These are phyloP conservation scores for Elaphurus davidianus DNA, from an alignment of 2,113 vertebrate genomes.

Conservation along the genomic window DNA sequence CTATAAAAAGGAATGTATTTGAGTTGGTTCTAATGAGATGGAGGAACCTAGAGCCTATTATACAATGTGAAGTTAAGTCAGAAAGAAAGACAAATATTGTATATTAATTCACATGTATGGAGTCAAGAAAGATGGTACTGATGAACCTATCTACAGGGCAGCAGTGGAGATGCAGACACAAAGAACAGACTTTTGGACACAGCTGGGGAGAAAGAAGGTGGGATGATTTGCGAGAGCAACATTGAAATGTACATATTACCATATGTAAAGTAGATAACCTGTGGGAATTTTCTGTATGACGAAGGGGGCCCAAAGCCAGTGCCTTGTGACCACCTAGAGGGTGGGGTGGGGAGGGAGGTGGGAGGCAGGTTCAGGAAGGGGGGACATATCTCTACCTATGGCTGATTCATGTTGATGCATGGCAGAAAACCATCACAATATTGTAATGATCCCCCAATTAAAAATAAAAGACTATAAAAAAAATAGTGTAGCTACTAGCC, in stretches of 20 bases:
- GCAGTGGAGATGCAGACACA: not conserved
- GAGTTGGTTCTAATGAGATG: not conserved
- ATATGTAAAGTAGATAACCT: not conserved
- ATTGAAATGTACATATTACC: not conserved
- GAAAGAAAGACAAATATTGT: not conserved
- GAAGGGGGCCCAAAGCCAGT: not conserved
- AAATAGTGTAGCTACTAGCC: not conserved
- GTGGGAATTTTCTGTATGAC: not conserved
- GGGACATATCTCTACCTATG: not conserved
- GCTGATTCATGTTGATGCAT: not conserved
- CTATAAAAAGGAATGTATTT: not conserved
- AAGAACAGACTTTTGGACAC: not conserved
- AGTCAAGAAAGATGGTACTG: not conserved
- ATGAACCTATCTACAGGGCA: not conserved
- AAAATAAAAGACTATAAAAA: not conserved
- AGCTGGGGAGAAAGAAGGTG: not conserved
- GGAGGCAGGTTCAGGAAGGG: not conserved
- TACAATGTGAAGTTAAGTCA: not conserved
- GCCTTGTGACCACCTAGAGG: not conserved
- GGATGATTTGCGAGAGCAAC: not conserved
- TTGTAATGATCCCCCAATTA: not conserved
- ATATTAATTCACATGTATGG: not conserved
- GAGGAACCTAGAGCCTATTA: not conserved
- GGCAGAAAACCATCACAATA: not conserved
- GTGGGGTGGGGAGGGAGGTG: not conserved